A percentile compares a stretch with the other conserved stretches of the same genome.
phyloP scores from a whole-genome alignment of 2,888 invertebrate genomes.

The Crossocerus cetratus region DNA sequence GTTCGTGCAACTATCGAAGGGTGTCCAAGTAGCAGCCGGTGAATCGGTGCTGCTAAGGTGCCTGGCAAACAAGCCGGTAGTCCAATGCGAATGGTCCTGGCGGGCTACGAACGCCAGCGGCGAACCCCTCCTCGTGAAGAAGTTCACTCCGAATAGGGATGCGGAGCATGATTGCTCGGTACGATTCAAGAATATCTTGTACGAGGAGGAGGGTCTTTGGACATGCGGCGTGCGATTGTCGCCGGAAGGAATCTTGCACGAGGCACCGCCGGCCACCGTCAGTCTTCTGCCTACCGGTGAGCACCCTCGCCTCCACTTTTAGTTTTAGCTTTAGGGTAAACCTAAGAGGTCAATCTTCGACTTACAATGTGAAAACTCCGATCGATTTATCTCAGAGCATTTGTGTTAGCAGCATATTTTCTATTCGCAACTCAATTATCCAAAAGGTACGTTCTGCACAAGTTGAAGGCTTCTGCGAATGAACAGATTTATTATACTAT shows the following conservation, averaged over 20 bases:
- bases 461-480: too few species aligned
- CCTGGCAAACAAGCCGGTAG: constrained; percentile 72
- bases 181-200: constrained; percentile 71
- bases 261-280: constrained; percentile 73
- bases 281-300: constrained; percentile 72
- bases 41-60: constrained; percentile 73
- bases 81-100: constrained; percentile 75
- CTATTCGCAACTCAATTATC: too few species aligned
- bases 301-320: constrained; percentile 61
- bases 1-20: constrained; percentile 74
- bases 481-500: too few species aligned
- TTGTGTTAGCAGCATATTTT: too few species aligned
- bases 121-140: constrained; percentile 67
- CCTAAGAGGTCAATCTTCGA: too few species aligned
- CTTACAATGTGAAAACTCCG: too few species aligned
- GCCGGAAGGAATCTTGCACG: constrained; percentile 68
- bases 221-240: constrained; percentile 73
- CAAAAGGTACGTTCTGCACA: too few species aligned
- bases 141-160: constrained; percentile 71
- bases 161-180: constrained; percentile 74
- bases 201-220: constrained; percentile 76
- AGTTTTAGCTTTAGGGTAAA: too few species aligned
- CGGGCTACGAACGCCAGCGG: constrained; percentile 69
- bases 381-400: too few species aligned
- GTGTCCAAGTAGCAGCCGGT: constrained; percentile 72